A percentile compares a stretch with the other conserved stretches of the same genome.
These are phyloP conservation scores for Myotis vivesi DNA, from an alignment of 2,797 vertebrate species.

Conservation along the genomic window DNA sequence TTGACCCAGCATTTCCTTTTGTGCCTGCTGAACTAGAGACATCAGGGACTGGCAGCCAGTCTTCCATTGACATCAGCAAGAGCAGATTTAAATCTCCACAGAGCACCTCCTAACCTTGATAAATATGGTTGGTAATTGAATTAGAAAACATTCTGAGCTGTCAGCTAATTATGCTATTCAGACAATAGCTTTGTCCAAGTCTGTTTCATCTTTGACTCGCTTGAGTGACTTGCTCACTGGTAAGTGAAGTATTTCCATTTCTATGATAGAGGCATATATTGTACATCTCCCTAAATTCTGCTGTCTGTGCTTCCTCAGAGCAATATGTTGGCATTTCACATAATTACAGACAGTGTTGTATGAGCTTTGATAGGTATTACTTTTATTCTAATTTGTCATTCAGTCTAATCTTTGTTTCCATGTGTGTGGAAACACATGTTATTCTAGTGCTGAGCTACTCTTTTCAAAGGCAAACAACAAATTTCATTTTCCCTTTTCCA, in stretches of 20 bases:
- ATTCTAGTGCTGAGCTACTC: background rate
- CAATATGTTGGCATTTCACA: background rate
- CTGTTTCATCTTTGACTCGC: conserved; percentile 81
- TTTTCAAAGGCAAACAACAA: conserved; percentile 43
- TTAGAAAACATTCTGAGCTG: conserved; percentile 82
- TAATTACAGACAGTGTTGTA: background rate
- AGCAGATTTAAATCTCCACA: conserved; percentile 78
- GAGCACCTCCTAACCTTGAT: conserved; percentile 70
- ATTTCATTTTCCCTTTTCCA: conserved; percentile 12
- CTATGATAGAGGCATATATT: conserved; percentile 61
- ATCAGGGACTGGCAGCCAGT: conserved; percentile 69
- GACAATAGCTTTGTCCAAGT: conserved; percentile 81
- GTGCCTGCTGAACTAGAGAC: conserved; percentile 74
- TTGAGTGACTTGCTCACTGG: conserved; percentile 74
- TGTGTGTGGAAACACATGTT: background rate
- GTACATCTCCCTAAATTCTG: conserved; percentile 60
- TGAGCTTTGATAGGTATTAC: background rate
- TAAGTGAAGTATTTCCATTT: conserved; percentile 72
- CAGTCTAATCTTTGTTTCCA: background rate
- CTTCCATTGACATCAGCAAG: conserved; percentile 82
- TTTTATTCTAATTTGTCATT: conserved; percentile 31
- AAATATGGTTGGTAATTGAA: conserved; percentile 85
- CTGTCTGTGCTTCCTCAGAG: background rate
- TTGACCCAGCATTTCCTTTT: conserved; percentile 70
- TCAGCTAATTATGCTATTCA: conserved; percentile 83